Percentiles rank a stretch among this genome's conserved stretches.
phyloP scores from a whole-genome alignment of 2,888 invertebrate species.

The Sericinus montela region DNA sequence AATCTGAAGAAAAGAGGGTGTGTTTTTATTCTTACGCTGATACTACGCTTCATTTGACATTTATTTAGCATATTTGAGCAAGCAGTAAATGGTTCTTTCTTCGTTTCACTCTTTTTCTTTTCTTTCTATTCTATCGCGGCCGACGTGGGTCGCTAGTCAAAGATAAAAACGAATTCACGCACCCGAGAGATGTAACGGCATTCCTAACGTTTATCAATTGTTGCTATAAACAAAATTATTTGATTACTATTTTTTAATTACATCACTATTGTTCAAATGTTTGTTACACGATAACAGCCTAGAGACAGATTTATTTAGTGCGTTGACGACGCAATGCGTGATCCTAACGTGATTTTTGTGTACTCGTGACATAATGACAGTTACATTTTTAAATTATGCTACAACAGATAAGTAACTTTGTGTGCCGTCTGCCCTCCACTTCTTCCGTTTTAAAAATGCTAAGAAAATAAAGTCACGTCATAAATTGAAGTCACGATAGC shows the following conservation, averaged over 20 bases:
- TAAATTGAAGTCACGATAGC: too few relatives aligned
- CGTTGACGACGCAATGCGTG: conserved; percentile 7
- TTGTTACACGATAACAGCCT: conserved; percentile 16
- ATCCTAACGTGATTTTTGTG: conserved; percentile 16
- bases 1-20: too few relatives aligned
- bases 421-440: background rate
- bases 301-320: conserved; percentile 9
- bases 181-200: conserved; percentile 1
- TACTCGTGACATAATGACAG: background rate
- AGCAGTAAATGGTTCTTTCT: too few relatives aligned
- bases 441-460: too few relatives aligned
- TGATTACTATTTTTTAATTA: conserved; percentile 18
- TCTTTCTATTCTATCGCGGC: too few relatives aligned
- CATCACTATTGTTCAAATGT: conserved; percentile 14
- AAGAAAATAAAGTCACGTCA: too few relatives aligned
- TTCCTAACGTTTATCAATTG: conserved; percentile 13
- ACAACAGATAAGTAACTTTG: background rate
- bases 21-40: too few relatives aligned
- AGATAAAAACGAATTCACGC: conserved; percentile 4
- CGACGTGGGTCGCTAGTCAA: too few relatives aligned
- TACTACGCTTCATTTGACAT: too few relatives aligned
- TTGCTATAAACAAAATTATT: conserved; percentile 11
- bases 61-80: too few relatives aligned
- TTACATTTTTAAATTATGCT: background rate
- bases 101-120: too few relatives aligned